Conservation (phyloP, 2,888 invertebrate genomes). For the Lepidonotus clava region DNA sequence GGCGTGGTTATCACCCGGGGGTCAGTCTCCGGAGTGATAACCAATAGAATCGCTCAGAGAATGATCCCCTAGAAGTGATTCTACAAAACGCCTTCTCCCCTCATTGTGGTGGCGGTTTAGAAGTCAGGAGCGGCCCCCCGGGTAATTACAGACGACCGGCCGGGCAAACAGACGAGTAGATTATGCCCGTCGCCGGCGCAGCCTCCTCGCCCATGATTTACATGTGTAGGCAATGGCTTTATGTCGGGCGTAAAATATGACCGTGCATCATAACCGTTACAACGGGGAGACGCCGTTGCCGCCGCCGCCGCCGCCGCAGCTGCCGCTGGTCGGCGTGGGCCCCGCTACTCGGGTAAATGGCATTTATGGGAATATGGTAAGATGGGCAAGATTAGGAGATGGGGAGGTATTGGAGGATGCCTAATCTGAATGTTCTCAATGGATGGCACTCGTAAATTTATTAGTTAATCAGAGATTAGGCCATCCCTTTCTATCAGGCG, state of each 20-base stretch:
- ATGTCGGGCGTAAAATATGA: conserved; percentile 24
- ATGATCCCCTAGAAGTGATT: too few relatives aligned
- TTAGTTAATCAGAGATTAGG: conserved; percentile 51
- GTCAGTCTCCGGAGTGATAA: too few relatives aligned
- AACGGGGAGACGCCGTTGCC: not conserved
- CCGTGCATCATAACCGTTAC: conserved; percentile 47
- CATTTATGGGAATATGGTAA: conserved; percentile 53
- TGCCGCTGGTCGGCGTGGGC: not conserved
- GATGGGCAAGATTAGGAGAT: conserved; percentile 49
- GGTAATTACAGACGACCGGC: conserved; percentile 11
- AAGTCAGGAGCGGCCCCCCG: conserved; percentile 25
- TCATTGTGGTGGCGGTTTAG: conserved; percentile 20
- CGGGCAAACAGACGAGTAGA: conserved; percentile 35
- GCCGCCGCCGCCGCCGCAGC: not conserved
- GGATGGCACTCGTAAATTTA: conserved; percentile 50
- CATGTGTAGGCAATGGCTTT: conserved; percentile 8
- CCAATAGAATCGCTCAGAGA: too few relatives aligned
- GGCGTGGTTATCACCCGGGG: too few relatives aligned
- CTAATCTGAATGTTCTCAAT: conserved; percentile 52
- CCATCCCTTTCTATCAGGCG: conserved; percentile 46
- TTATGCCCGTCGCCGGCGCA: not conserved
- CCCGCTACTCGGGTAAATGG: conserved; percentile 34
- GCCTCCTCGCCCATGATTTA: conserved; percentile 26
- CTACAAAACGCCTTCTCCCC: too few relatives aligned
- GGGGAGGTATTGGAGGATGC: conserved; percentile 36